Conservation (phyloP, 2,888 invertebrate genomes). For the Anoplius nigerrimus region DNA sequence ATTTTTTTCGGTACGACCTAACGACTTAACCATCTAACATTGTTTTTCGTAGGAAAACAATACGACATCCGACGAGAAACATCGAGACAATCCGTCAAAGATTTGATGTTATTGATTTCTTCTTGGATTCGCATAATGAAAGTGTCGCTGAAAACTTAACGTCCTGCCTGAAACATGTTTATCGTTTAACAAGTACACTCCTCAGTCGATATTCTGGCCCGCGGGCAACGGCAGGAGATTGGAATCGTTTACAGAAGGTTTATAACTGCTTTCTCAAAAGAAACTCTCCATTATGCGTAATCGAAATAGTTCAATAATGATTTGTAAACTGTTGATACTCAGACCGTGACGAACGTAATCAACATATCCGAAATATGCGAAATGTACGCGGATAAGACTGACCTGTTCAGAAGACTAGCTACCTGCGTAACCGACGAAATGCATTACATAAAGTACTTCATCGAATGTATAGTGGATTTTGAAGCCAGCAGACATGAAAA, state of each 20-base stretch:
- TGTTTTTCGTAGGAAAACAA: conserved; percentile 77
- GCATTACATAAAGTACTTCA: conserved; percentile 81
- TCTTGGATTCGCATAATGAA: conserved; percentile 79
- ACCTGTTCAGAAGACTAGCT: conserved; percentile 66
- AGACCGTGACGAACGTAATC: conserved; percentile 64
- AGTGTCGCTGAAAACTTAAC: conserved; percentile 78
- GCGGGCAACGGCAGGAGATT: conserved; percentile 61
- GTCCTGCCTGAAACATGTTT: conserved; percentile 55
- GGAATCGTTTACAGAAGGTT: conserved; percentile 65
- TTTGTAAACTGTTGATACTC: background rate
- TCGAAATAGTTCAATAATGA: background rate
- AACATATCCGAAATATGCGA: conserved; percentile 62
- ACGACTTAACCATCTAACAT: too few species aligned
- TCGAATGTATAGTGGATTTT: conserved; percentile 85
- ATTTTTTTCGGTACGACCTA: too few species aligned
- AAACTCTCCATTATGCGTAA: background rate
- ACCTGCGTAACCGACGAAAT: conserved; percentile 74
- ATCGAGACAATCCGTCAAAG: conserved; percentile 79
- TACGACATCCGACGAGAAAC: conserved; percentile 84
- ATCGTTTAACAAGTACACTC: conserved; percentile 54
- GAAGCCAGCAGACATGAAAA: conserved; percentile 79
- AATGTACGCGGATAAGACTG: conserved; percentile 34
- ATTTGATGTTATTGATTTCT: conserved; percentile 83
- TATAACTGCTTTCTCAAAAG: conserved; percentile 9
- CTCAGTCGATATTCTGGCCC: conserved; percentile 60